phyloP scores from a whole-genome alignment of 2,113 vertebrate species.

The Vidua macroura region DNA sequence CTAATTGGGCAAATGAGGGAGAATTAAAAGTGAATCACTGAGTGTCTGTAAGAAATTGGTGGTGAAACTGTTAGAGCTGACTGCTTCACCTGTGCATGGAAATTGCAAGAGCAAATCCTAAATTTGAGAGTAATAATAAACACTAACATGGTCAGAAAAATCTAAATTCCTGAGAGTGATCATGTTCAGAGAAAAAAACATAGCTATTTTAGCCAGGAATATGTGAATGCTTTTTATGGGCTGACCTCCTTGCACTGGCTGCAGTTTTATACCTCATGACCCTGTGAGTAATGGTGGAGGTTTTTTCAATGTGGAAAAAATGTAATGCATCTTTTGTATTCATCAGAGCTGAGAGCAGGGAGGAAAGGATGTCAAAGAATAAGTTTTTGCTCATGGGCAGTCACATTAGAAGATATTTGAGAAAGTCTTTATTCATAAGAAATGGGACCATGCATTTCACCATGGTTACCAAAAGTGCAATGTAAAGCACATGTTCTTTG shows the following conservation, averaged over 20 bases:
- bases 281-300: background rate
- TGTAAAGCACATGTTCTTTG: background rate
- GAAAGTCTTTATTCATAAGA: slow-evolving; percentile 10
- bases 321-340: background rate
- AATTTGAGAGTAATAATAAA: background rate
- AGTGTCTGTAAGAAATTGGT: background rate
- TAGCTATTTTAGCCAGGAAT: background rate
- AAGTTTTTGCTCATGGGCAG: background rate
- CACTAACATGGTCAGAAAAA: background rate
- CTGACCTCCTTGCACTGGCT: background rate
- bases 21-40: slow-evolving; percentile 13
- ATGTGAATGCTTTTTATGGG: background rate
- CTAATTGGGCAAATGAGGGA: slow-evolving; percentile 28
- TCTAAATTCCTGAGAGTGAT: background rate
- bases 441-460: background rate
- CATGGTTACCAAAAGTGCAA: background rate
- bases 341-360: background rate
- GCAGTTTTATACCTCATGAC: background rate
- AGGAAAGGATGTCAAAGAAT: background rate
- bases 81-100: background rate
- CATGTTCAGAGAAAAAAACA: background rate
- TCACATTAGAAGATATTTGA: background rate
- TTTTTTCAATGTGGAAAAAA: background rate
- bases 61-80: background rate
- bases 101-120: background rate